Evolutionary conservation across 2,113 vertebrate genomes (phyloP).

Genomic region (Morone saxatilis): DNA sequence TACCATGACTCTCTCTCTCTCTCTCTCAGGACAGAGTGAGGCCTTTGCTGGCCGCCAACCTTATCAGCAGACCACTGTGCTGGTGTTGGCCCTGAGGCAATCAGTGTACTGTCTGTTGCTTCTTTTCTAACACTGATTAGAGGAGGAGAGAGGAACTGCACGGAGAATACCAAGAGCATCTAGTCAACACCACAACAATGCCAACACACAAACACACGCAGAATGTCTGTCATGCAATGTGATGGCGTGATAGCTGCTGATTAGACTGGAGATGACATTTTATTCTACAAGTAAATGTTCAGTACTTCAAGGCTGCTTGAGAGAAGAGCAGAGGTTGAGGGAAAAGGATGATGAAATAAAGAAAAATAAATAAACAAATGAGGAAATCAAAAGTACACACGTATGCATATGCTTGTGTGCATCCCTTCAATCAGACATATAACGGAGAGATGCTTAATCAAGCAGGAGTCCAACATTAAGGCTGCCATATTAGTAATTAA

Average conservation of each 20-base stretch:
- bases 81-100: slow-evolving; percentile 62
- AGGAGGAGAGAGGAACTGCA: slow-evolving; percentile 41
- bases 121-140: slow-evolving; percentile 64
- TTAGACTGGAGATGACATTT: not conserved
- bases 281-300: not conserved
- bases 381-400: not conserved
- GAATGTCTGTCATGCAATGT: not conserved
- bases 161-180: slow-evolving; percentile 60
- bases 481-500: slow-evolving; percentile 58
- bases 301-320: not conserved
- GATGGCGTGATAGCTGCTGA: not conserved
- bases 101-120: slow-evolving; percentile 65
- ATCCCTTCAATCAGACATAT: not conserved
- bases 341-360: not conserved
- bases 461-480: slow-evolving; percentile 37
- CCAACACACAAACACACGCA: slow-evolving; percentile 6
- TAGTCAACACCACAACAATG: slow-evolving; percentile 8
- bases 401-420: not conserved
- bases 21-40: slow-evolving; percentile 58
- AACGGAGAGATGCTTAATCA: slow-evolving; percentile 43
- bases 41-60: slow-evolving; percentile 59
- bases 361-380: not conserved
- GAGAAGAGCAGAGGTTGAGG: not conserved
- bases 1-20: slow-evolving; percentile 51
- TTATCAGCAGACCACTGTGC: slow-evolving; percentile 69